These are phyloP conservation scores for Grallaria varia DNA, from an alignment of 2,113 vertebrate species.

Conservation along the genomic window DNA sequence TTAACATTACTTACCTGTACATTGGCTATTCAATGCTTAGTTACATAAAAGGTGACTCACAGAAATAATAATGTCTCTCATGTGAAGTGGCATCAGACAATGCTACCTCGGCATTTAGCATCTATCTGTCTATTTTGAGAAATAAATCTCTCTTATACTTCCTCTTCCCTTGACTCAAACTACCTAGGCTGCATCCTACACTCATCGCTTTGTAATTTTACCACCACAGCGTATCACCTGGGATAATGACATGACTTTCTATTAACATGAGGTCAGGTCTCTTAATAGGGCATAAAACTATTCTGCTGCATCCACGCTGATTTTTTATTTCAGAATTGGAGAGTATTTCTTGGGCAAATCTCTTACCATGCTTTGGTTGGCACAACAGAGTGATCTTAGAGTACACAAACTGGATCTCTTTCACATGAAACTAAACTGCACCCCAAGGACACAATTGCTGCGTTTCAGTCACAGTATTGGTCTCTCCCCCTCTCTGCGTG, in stretches of 20 bases:
- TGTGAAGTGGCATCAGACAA: not conserved
- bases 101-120: not conserved
- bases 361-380: not conserved
- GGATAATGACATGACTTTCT: not conserved
- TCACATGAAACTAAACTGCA: not conserved
- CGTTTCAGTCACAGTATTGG: not conserved
- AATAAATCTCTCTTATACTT: not conserved
- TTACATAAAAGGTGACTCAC: fast-evolving
- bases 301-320: not conserved
- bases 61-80: not conserved
- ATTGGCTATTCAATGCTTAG: not conserved
- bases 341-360: not conserved
- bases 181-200: not conserved
- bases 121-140: not conserved
- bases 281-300: not conserved
- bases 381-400: not conserved
- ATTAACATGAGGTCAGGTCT: not conserved
- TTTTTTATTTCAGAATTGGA: not conserved
- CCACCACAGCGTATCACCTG: not conserved
- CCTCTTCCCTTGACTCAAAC: not conserved
- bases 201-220: not conserved
- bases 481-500: not conserved
- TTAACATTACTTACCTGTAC: not conserved
- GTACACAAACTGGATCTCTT: not conserved
- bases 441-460: not conserved